These are phyloP conservation scores for Embiotoca jacksoni DNA, from an alignment of 2,113 vertebrate genomes.

Conservation along the genomic window DNA sequence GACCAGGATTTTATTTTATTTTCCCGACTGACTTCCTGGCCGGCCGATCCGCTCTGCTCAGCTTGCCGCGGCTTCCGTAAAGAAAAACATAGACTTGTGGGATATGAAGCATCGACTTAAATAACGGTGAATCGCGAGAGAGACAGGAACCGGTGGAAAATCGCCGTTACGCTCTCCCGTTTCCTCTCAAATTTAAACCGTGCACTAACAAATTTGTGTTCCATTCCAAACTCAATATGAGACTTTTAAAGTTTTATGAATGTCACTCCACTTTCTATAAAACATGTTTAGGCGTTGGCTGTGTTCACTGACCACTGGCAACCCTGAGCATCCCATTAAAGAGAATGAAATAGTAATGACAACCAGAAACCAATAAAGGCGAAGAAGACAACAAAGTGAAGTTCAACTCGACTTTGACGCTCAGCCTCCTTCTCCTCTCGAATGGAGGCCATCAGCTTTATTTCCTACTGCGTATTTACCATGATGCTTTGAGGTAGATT, in stretches of 20 bases:
- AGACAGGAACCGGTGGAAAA: no score
- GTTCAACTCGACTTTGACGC: slow-evolving; percentile 43
- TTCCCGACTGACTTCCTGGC: no score
- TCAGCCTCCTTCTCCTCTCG: not conserved
- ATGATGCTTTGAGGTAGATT: slow-evolving; percentile 50
- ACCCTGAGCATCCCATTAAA: slow-evolving; percentile 38
- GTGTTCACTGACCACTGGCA: slow-evolving; percentile 25
- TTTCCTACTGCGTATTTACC: slow-evolving; percentile 31
- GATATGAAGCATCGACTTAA: no score
- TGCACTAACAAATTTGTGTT: slow-evolving; percentile 20
- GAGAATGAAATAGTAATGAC: slow-evolving; percentile 69
- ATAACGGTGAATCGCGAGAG: no score
- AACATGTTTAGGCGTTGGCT: slow-evolving; percentile 12
- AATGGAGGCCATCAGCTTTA: slow-evolving; percentile 3
- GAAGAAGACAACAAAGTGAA: slow-evolving; percentile 23
- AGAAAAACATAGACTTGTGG: no score
- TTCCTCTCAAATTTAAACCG: not conserved
- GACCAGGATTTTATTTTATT: no score
- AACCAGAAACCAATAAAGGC: slow-evolving; percentile 54
- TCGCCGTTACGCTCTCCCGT: no score
- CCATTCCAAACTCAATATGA: slow-evolving; percentile 20
- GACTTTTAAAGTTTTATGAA: slow-evolving; percentile 57
- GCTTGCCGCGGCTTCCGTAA: no score
- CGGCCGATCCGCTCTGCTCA: no score
- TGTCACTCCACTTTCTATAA: slow-evolving; percentile 10